Evolutionary conservation across 2,888 invertebrate genomes (phyloP), one percentile per base, ranked within the genome.

Genomic region (Lymantria monacha): DNA sequence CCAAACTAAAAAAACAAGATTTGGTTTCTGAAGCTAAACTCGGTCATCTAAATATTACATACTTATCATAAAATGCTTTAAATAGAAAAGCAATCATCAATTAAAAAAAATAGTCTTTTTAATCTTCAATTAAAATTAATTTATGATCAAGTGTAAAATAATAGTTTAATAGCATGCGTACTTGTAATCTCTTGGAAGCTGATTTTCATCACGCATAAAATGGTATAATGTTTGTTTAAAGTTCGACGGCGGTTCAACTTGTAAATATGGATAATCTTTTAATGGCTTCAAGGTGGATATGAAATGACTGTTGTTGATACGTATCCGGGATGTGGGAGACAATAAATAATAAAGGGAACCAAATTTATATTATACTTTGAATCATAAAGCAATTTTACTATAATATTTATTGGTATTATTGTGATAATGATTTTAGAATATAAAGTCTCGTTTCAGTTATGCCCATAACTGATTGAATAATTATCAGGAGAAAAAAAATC

Each of bases 181-280:
- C 47, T 57, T 43, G 37, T 76, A 76, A 75, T 73, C 71, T 62
- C 53, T 44, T 66, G 74, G 71, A 74, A 66, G 69, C 65, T 59
- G 53, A 60, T 72, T 70, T 73, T 63, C 66, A 73, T 71, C 65
- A 57, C 55, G 59, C 30, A 49, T 55, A 54, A 55, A 45, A 47
- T 46, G 10, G 44, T 33, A n/a, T n/a, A 46, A 46, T 66, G 66
- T 68, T 68, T 64, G 57, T 58, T 50, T 57, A 57, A 55, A 48
- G 51, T 62, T 53, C 41, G 49, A 47, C 42, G 45, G 48, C 49
- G 43, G 46, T 44, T 15, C 11, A 7, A 11, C 41, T 56, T 48
- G 51, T 57, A 59, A 61, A 64, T 55, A 51, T 52, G 42, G 44
- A 46, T 38, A 63, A 66, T 68, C 68, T 59, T 55, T 59, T 61